A percentile compares a stretch with the other conserved stretches of the same genome.
phyloP scores from a whole-genome alignment of 2,888 invertebrate genomes.

The Euphydryas editha region DNA sequence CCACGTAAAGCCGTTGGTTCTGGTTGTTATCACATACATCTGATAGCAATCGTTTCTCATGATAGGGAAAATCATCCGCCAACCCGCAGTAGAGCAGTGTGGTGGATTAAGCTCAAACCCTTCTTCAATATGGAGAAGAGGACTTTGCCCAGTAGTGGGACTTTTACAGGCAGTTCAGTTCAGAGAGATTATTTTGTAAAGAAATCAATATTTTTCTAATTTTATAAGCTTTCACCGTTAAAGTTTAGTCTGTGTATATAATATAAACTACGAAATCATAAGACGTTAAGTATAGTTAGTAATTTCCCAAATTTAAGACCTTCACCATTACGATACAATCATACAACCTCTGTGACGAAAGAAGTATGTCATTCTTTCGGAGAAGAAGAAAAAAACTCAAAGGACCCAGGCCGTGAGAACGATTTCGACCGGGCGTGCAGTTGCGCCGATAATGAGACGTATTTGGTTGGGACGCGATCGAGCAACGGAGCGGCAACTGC shows the following conservation, averaged over 20 bases:
- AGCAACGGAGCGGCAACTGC: background rate
- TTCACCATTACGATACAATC: background rate
- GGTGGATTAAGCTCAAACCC: no score
- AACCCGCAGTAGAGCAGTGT: no score
- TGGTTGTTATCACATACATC: no score
- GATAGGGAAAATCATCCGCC: no score
- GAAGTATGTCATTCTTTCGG: background rate
- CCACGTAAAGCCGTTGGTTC: no score
- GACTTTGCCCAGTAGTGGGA: no score
- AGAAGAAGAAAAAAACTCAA: background rate
- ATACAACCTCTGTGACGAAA: background rate
- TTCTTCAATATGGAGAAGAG: no score
- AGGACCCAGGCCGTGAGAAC: background rate
- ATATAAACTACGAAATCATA: background rate
- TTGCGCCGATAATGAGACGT: background rate
- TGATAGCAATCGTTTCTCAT: no score
- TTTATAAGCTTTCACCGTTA: background rate
- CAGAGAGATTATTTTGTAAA: no score
- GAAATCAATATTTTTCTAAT: no score
- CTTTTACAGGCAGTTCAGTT: no score
- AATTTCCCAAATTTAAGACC: background rate
- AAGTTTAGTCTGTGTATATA: background rate
- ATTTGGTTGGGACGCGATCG: background rate
- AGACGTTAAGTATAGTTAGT: background rate
- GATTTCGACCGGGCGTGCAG: background rate